These are phyloP conservation scores for Ciconia maguari DNA, from an alignment of 2,113 vertebrate species.

Conservation along the genomic window DNA sequence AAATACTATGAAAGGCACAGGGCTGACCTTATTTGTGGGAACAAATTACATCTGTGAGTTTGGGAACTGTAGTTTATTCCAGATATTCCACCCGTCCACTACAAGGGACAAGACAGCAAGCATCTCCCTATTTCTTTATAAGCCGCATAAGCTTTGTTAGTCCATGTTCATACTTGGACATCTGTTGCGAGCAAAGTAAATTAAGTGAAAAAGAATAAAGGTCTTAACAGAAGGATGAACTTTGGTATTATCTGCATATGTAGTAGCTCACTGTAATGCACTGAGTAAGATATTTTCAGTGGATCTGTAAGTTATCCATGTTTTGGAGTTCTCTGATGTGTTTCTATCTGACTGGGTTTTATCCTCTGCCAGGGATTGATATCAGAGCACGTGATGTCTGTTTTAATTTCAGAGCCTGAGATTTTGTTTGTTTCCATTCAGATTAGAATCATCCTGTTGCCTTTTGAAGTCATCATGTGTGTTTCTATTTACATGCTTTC, in stretches of 20 bases:
- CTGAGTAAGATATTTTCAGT: background rate
- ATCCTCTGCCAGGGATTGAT: constrained; percentile 5
- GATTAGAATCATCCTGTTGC: constrained; percentile 42
- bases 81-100: background rate
- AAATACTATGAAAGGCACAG: background rate
- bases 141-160: background rate
- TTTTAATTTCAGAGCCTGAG: background rate
- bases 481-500: constrained; percentile 5
- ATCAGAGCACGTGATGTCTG: background rate
- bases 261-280: background rate
- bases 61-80: background rate
- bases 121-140: background rate
- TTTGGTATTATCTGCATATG: background rate
- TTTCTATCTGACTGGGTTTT: background rate
- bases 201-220: background rate
- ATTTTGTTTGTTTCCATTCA: constrained; percentile 36
- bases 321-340: background rate
- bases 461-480: constrained; percentile 4
- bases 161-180: background rate
- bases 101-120: background rate
- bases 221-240: background rate
- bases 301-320: background rate
- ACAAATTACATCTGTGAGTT: background rate
- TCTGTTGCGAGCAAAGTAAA: background rate
- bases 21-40: background rate